Percentiles rank a stretch among this genome's conserved stretches.
Evolutionary conservation across 1,140 invertebrate genomes (phyloP).

Genomic region (Mercenaria mercenaria): DNA sequence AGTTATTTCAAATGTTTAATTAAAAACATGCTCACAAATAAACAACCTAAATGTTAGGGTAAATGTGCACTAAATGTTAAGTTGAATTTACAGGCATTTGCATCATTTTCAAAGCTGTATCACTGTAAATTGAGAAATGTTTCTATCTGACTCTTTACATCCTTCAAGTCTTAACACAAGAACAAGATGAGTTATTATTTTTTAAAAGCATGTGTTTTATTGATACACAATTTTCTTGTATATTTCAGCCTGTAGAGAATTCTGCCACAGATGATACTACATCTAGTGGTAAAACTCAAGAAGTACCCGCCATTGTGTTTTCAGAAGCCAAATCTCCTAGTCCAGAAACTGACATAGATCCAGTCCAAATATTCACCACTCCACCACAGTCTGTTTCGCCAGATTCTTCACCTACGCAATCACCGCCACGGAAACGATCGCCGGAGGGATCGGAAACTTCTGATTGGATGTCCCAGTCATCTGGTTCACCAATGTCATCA

Average conservation of each 20-base stretch:
- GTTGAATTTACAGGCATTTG: too few relatives aligned
- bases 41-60: too few relatives aligned
- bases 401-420: slow-evolving; percentile 62
- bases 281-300: slow-evolving; percentile 6
- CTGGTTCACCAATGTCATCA: slow-evolving; percentile 60
- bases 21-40: too few relatives aligned
- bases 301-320: slow-evolving; percentile 46
- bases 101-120: too few relatives aligned
- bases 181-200: too few relatives aligned
- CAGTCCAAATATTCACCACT: slow-evolving; percentile 3
- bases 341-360: not conserved
- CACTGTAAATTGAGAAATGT: too few relatives aligned
- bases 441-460: slow-evolving; percentile 59
- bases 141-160: too few relatives aligned
- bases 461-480: slow-evolving; percentile 65
- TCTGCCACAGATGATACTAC: not conserved
- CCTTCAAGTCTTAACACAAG: too few relatives aligned
- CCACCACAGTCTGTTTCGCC: not conserved
- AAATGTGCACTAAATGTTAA: too few relatives aligned
- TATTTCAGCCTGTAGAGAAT: slow-evolving; percentile 38
- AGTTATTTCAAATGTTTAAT: too few relatives aligned
- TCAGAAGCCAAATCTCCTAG: slow-evolving; percentile 35
- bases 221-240: too few relatives aligned
- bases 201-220: too few relatives aligned
- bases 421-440: slow-evolving; percentile 36